These are phyloP conservation scores for Cryptus viduatorius DNA, from an alignment of 2,888 invertebrate species.

Conservation along the genomic window DNA sequence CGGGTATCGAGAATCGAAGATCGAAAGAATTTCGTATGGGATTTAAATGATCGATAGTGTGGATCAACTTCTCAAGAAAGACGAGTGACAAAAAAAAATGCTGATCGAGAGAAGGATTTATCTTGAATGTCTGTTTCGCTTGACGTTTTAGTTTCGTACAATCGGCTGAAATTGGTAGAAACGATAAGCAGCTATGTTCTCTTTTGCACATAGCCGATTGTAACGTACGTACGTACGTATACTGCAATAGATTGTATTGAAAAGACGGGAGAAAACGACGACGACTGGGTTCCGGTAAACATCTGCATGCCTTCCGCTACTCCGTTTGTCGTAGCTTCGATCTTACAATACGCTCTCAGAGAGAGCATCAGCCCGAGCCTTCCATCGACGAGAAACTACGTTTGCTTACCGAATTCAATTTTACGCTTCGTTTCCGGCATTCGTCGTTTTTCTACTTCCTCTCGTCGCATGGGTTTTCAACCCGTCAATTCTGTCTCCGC, in stretches of 20 bases:
- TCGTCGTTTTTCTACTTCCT: background rate
- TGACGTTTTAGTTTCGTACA: background rate
- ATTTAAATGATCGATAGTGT: too few species aligned
- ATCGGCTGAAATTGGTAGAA: conserved; percentile 41
- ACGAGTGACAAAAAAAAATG: background rate
- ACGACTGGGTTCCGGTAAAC: conserved; percentile 53
- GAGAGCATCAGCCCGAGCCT: conserved; percentile 13
- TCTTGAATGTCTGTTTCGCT: background rate
- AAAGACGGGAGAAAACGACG: conserved; percentile 34
- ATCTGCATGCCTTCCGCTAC: conserved; percentile 46
- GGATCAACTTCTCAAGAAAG: background rate
- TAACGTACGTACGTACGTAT: background rate
- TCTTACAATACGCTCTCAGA: conserved; percentile 27
- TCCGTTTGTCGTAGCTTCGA: conserved; percentile 45
- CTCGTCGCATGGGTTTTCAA: conserved; percentile 32
- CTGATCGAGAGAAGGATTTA: background rate
- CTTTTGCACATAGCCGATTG: conserved; percentile 10
- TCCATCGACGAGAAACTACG: conserved; percentile 43
- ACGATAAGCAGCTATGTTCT: conserved; percentile 46
- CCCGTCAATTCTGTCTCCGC: conserved; percentile 8
- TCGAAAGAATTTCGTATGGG: too few species aligned
- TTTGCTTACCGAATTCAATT: conserved; percentile 64
- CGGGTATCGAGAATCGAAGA: too few species aligned
- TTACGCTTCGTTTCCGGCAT: conserved; percentile 63
- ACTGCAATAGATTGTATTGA: conserved; percentile 41